These are phyloP conservation scores for Echinometra lucunter DNA, from an alignment of 53 echinoderm and acorn worm species.

Conservation along the genomic window DNA sequence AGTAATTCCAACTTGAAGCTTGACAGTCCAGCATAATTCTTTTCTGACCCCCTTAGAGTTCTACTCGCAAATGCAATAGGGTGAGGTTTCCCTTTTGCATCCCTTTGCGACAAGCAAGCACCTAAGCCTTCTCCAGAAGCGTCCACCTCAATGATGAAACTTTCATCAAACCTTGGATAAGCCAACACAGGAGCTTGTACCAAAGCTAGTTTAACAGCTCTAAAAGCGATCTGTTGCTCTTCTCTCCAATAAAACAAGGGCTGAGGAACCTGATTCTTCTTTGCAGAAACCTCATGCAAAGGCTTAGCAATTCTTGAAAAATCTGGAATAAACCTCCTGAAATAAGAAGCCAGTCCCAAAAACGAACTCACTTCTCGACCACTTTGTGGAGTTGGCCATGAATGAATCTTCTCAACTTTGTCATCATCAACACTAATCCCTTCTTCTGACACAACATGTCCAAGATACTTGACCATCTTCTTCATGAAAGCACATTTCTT, in stretches of 20 bases:
- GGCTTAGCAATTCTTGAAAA: constrained; percentile 66
- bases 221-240: neutral
- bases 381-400: constrained; percentile 67
- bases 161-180: constrained; percentile 59
- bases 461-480: constrained; percentile 68
- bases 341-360: constrained; percentile 72
- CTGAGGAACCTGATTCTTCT: neutral
- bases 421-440: constrained; percentile 70
- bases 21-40: constrained; percentile 64
- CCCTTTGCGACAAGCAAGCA: constrained; percentile 65
- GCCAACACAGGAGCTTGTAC: constrained; percentile 54
- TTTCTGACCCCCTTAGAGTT: constrained; percentile 56
- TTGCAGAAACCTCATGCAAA: constrained; percentile 34
- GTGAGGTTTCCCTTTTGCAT: constrained; percentile 55
- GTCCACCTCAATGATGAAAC: constrained; percentile 67
- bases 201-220: neutral
- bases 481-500: constrained; percentile 63
- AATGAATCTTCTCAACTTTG: constrained; percentile 59
- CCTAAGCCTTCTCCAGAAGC: constrained; percentile 66
- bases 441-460: constrained; percentile 65
- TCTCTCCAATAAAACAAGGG: too few species aligned
- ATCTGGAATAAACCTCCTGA: constrained; percentile 67
- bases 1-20: constrained; percentile 73
- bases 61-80: constrained; percentile 69
- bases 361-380: constrained; percentile 66